A percentile compares a stretch with the other conserved stretches of the same genome.
These are phyloP conservation scores for Ctenomys sociabilis DNA, from an alignment of 2,113 vertebrate genomes.

Conservation along the genomic window DNA sequence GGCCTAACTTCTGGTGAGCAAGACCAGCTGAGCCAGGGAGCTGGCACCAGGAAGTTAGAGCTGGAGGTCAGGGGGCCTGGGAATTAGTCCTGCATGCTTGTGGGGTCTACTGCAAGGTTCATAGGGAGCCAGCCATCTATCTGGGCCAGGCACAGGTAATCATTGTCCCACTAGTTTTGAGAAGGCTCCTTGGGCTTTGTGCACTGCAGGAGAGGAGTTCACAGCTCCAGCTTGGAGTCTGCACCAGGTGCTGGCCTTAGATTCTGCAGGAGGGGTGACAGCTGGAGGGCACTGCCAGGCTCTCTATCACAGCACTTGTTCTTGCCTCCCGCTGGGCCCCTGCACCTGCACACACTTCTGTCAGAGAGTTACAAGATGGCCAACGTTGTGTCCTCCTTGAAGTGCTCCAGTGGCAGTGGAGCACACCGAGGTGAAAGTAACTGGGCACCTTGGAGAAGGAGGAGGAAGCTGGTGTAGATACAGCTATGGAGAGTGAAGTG, in stretches of 20 bases:
- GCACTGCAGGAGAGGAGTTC: neutral
- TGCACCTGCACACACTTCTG: neutral
- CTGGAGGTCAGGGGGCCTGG: neutral
- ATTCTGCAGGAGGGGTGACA: neutral
- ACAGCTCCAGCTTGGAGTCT: neutral
- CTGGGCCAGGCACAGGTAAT: neutral
- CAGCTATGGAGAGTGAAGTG: fast-evolving
- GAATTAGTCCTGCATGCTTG: fast-evolving
- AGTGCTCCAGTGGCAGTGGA: neutral
- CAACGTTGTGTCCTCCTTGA: neutral
- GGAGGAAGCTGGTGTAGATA: neutral
- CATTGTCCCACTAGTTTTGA: neutral
- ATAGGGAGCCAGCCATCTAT: neutral
- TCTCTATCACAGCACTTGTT: neutral
- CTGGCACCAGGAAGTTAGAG: neutral
- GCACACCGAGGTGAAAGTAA: neutral
- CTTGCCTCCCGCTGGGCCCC: neutral
- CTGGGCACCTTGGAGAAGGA: neutral
- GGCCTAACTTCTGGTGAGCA: neutral
- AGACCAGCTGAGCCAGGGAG: neutral
- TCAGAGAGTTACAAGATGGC: neutral
- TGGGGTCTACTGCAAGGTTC: neutral
- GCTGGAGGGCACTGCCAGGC: neutral
- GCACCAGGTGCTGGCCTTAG: neutral
- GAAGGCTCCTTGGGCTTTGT: neutral